Evolutionary conservation across 2,113 vertebrate species (phyloP), one percentile per base, ranked within the genome.

Genomic region (Cyanistes caeruleus): DNA sequence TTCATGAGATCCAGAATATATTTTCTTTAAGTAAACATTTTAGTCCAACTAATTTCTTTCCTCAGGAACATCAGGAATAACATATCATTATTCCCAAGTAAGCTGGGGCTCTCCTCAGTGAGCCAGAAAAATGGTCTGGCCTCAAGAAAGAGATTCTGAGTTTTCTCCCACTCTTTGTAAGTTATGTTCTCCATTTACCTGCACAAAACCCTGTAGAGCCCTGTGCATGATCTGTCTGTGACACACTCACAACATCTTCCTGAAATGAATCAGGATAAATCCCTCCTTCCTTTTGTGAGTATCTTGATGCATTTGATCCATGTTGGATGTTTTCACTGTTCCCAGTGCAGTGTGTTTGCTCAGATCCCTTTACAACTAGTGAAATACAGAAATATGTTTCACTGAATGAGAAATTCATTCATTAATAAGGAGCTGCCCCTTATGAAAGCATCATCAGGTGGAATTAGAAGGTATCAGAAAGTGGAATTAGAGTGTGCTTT

Each of bases 71-170:
- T 60, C 25, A 82, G 33, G 43, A 63, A 33, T 63, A 53, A 24
- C 2, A 4, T 77, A 30, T 15, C 1, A 0, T 48, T 28, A 19
- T 75, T n/a, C 58, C 41, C 28, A 5, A 5, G 83, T 37, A 65
- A 49, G 27, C 67, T 73, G 44, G 30, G 60, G 13, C 17, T 80
- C 24, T 87, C 78, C 44, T 23, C 39, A 30, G 11, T 75, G 53
- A 82, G 27, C 10, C 53, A 84, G 75, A 46, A 49, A 83, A 58
- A 51, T 15, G 13, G 12, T 33, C 44, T 39, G 49, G 23, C 59
- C 46, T 76, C 33, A 69, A 46, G 52, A 74, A 90, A 56, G 20
- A 79, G 19, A 48, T n/a, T 48, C 60, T 46, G 59, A 53, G 23
- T 80, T 76, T 90, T 62, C 83, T 87, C 21, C 46, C 3, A 2